Conservation (phyloP, 1,140 invertebrate genomes). For the Sitodiplosis mosellana region DNA sequence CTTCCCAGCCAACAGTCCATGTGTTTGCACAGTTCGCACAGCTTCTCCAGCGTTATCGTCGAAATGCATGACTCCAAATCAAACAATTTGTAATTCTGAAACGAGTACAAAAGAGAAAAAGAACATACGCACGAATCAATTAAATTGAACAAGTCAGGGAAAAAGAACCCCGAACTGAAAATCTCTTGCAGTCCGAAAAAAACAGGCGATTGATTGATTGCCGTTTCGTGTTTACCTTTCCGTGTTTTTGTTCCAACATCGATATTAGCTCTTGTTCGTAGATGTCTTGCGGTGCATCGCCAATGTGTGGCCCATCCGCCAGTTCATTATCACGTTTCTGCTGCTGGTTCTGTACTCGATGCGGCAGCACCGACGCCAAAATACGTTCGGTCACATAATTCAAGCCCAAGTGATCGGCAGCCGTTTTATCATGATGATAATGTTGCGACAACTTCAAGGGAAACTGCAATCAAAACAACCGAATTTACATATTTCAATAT, state of each 20-base stretch:
- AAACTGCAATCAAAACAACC: background rate
- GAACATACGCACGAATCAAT: background rate
- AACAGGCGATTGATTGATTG: background rate
- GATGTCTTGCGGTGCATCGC: background rate
- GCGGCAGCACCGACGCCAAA: slow-evolving; percentile 5
- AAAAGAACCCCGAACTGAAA: background rate
- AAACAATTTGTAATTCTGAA: slow-evolving; percentile 5
- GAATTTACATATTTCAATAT: background rate
- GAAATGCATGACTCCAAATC: slow-evolving; percentile 7
- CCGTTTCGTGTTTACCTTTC: slow-evolving; percentile 1
- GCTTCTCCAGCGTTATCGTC: slow-evolving; percentile 5
- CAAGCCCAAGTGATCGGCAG: slow-evolving; percentile 1
- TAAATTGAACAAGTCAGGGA: background rate
- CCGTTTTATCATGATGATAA: background rate
- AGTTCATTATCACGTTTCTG: too few relatives aligned
- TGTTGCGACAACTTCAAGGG: background rate
- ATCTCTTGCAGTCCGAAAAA: background rate
- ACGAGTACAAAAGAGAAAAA: background rate
- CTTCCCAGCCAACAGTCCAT: slow-evolving; percentile 6
- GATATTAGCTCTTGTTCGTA: slow-evolving; percentile 5
- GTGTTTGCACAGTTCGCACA: slow-evolving; percentile 7
- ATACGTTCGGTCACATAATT: slow-evolving; percentile 7
- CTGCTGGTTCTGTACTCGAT: background rate
- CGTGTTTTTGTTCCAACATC: slow-evolving; percentile 7
- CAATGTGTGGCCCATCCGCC: background rate